Conservation (phyloP, 2,888 invertebrate genomes). For the Troides helena region DNA sequence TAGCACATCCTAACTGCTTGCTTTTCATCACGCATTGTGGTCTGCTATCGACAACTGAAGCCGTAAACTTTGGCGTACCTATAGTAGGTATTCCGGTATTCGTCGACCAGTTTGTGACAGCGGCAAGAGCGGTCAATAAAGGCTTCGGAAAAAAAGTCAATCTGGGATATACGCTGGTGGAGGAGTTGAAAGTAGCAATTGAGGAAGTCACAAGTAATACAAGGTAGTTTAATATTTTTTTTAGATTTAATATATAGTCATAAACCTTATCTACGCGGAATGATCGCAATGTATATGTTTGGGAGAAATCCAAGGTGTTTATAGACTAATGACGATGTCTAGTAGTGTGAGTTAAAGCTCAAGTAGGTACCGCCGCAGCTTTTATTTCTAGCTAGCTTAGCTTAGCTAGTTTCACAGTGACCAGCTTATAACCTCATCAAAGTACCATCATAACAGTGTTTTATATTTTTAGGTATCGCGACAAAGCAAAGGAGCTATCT, state of each 20-base stretch:
- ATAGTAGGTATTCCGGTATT: slow-evolving; percentile 51
- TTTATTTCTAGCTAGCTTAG: too few relatives aligned
- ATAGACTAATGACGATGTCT: too few relatives aligned
- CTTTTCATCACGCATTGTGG: slow-evolving; percentile 52
- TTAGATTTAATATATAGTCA: too few relatives aligned
- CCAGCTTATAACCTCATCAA: too few relatives aligned
- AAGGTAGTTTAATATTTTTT: slow-evolving; percentile 35
- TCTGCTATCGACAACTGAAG: slow-evolving; percentile 46
- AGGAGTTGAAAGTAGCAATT: slow-evolving; percentile 47
- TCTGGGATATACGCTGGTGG: slow-evolving; percentile 41
- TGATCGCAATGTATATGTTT: too few relatives aligned
- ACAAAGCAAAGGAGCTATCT: slow-evolving; percentile 44
- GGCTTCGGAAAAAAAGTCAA: slow-evolving; percentile 49
- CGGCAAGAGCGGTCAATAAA: slow-evolving; percentile 46
- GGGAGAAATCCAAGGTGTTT: too few relatives aligned
- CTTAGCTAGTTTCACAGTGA: too few relatives aligned
- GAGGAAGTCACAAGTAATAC: slow-evolving; percentile 42
- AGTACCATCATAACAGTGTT: too few relatives aligned
- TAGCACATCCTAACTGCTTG: slow-evolving; percentile 47
- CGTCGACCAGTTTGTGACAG: slow-evolving; percentile 56
- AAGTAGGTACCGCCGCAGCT: too few relatives aligned
- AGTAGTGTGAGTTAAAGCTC: too few relatives aligned
- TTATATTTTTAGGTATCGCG: slow-evolving; percentile 39
- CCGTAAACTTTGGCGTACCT: slow-evolving; percentile 48
- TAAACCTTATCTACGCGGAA: too few relatives aligned